phyloP scores from a whole-genome alignment of 1,140 invertebrate species.

The Tigriopus japonicus region DNA sequence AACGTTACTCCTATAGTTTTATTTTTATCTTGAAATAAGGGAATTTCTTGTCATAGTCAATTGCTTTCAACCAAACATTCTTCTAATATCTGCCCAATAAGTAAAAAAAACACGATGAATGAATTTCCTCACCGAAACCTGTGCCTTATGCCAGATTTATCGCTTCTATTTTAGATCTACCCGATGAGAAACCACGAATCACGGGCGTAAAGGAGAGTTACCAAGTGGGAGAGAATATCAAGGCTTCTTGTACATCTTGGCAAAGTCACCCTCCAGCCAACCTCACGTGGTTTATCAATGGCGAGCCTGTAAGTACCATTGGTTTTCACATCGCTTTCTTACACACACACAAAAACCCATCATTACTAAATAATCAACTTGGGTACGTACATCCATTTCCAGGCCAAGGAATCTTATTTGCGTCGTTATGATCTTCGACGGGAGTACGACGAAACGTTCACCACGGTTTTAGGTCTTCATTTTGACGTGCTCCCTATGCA shows the following conservation, averaged over 20 bases:
- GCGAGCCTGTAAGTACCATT: conserved; percentile 1
- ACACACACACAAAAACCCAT: no score
- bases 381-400: no score
- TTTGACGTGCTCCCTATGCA: not conserved
- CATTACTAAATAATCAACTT: no score
- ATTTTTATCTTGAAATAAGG: no score
- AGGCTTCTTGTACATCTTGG: conserved; percentile 8
- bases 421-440: not conserved
- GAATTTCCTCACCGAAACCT: no score
- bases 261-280: conserved; percentile 9
- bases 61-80: no score
- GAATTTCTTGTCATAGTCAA: no score
- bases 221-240: not conserved
- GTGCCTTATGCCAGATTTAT: no score
- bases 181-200: conserved; percentile 5
- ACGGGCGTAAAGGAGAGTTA: conserved; percentile 5
- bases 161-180: not conserved
- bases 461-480: not conserved
- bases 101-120: no score
- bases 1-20: no score
- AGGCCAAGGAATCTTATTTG: not conserved
- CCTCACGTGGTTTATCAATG: conserved; percentile 10
- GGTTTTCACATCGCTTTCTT: no score
- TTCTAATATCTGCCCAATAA: no score
- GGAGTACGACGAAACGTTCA: not conserved